Evolutionary conservation across 2,888 invertebrate species (phyloP).

Genomic region (Frankliniella fusca): DNA sequence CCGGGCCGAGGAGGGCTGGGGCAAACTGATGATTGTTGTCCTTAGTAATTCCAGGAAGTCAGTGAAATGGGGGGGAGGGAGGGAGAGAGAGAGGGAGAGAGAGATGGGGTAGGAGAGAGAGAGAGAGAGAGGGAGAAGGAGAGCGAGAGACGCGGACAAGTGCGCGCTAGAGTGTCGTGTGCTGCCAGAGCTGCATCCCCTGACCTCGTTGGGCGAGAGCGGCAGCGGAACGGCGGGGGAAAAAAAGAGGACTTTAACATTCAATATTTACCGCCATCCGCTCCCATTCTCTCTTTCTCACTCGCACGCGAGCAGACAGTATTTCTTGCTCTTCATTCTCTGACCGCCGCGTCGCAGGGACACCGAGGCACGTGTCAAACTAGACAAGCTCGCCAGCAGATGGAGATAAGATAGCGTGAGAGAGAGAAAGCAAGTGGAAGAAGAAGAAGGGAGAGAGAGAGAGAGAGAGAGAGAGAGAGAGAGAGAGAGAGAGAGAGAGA

Average conservation of each 20-base stretch:
- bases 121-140: background rate
- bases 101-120: background rate
- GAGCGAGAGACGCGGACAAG: background rate
- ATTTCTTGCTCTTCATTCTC: background rate
- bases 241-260: background rate
- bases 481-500: background rate
- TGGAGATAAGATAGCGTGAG: background rate
- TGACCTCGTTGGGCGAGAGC: background rate
- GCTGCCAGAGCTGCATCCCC: background rate
- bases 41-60: background rate
- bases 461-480: background rate
- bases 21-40: background rate
- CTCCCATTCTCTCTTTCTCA: background rate
- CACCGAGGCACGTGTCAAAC: background rate
- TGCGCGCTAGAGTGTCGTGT: background rate
- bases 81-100: background rate
- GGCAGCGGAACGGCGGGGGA: background rate
- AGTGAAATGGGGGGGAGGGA: background rate
- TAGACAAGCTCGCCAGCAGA: background rate
- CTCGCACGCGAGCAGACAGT: background rate
- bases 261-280: conserved; percentile 21
- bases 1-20: no score
- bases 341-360: background rate
- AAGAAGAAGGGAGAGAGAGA: background rate
- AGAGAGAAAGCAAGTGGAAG: background rate